These are phyloP conservation scores for Drosophila ananassae DNA, from an alignment of 1,140 invertebrate species.

Conservation along the genomic window DNA sequence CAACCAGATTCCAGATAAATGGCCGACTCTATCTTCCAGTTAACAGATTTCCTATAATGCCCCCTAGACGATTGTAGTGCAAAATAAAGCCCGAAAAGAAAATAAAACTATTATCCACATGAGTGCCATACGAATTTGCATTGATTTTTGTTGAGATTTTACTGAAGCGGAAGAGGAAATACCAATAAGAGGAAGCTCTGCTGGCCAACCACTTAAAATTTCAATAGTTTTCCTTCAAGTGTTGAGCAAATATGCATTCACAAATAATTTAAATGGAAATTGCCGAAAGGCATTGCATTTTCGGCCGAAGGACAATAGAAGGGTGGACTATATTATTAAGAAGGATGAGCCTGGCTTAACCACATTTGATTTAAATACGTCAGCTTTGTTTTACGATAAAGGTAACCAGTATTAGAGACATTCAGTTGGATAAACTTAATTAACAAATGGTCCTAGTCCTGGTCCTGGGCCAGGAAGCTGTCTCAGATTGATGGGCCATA, in stretches of 20 bases:
- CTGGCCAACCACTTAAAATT: constrained; percentile 26
- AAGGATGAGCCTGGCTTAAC: background rate
- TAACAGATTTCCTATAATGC: constrained; percentile 40
- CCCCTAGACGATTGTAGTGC: constrained; percentile 7
- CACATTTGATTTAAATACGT: constrained; percentile 57
- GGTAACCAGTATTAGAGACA: constrained; percentile 44
- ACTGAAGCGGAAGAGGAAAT: constrained; percentile 21
- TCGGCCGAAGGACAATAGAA: background rate
- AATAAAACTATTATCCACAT: constrained; percentile 45
- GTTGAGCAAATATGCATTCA: constrained; percentile 39
- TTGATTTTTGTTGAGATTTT: constrained; percentile 62
- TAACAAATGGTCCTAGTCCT: constrained; percentile 45
- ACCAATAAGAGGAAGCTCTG: constrained; percentile 6
- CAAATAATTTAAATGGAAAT: constrained; percentile 48
- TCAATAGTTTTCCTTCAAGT: constrained; percentile 35
- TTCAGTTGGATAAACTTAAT: constrained; percentile 65
- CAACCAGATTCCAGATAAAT: constrained; percentile 32
- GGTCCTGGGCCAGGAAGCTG: background rate
- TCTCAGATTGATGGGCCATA: constrained; percentile 62
- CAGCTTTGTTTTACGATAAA: constrained; percentile 55
- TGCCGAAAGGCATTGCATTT: background rate
- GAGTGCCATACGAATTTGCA: constrained; percentile 67
- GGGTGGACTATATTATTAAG: background rate
- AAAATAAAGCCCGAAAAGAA: background rate
- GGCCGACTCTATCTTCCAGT: constrained; percentile 4